phyloP scores from a whole-genome alignment of 2,113 vertebrate genomes.

The Xiphias gladius region DNA sequence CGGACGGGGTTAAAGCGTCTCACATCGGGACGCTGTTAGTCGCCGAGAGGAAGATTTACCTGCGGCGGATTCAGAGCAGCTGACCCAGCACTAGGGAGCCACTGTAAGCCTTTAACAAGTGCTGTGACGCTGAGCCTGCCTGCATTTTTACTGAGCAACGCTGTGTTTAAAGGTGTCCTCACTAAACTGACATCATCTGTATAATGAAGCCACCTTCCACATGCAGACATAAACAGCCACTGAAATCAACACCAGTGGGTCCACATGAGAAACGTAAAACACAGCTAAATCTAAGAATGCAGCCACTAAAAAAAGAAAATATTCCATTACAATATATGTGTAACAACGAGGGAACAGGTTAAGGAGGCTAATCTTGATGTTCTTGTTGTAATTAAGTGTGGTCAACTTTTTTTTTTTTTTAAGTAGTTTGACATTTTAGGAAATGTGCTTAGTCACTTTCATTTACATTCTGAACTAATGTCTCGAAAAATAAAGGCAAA shows the following conservation, averaged over 20 bases:
- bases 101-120: constrained; percentile 70
- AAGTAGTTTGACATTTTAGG: background rate
- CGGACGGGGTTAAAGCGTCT: constrained; percentile 10
- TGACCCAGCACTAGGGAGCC: constrained; percentile 66
- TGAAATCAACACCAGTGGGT: constrained; percentile 36
- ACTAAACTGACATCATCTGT: constrained; percentile 57
- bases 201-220: constrained; percentile 42
- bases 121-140: constrained; percentile 38
- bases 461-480: too few relatives aligned
- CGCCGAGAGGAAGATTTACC: constrained; percentile 35
- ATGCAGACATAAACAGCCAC: constrained; percentile 62
- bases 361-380: background rate
- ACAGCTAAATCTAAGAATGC: constrained; percentile 3
- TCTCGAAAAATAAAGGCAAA: too few relatives aligned
- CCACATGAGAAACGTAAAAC: constrained; percentile 11
- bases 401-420: background rate
- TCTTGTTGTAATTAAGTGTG: background rate
- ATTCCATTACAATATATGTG: constrained; percentile 27
- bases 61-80: constrained; percentile 62
- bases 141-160: constrained; percentile 22
- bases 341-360: background rate
- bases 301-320: background rate
- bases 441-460: too few relatives aligned
- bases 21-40: constrained; percentile 7
- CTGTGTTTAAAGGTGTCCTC: constrained; percentile 62